A percentile compares a stretch with the other conserved stretches of the same genome.
Conservation (phyloP, 1,140 invertebrate genomes). For the Lasioglossum baleicum region DNA sequence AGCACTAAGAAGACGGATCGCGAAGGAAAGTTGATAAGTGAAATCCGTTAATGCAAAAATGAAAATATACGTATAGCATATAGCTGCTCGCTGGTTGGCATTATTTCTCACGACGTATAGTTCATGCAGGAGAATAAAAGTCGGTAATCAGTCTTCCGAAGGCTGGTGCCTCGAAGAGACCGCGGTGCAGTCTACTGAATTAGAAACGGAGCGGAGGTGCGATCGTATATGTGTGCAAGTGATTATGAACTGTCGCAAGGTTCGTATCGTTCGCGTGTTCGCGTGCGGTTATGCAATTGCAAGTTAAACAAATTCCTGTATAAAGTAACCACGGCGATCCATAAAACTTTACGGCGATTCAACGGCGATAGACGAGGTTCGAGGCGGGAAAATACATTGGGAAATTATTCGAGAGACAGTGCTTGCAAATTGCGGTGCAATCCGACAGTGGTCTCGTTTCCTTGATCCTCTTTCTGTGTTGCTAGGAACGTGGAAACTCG, state of each 20-base stretch:
- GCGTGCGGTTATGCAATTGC: background rate
- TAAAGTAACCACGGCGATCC: background rate
- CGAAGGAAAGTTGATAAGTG: background rate
- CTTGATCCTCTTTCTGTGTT: background rate
- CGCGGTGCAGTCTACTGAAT: slow-evolving; percentile 64
- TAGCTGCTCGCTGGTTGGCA: background rate
- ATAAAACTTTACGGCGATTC: background rate
- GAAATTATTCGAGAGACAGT: too few relatives aligned
- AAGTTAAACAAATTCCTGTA: background rate
- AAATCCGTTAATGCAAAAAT: slow-evolving; percentile 1
- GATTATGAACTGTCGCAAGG: slow-evolving; percentile 41
- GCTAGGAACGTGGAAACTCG: background rate
- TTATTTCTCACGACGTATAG: slow-evolving; percentile 22
- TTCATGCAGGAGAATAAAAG: slow-evolving; percentile 15
- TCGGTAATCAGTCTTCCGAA: slow-evolving; percentile 86
- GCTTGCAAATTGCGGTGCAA: too few relatives aligned
- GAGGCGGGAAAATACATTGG: too few relatives aligned
- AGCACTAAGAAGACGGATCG: too few relatives aligned
- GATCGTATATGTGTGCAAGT: too few relatives aligned
- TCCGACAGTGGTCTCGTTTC: background rate
- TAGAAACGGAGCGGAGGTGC: background rate
- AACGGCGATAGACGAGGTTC: too few relatives aligned
- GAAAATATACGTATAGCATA: background rate
- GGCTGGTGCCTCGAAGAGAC: slow-evolving; percentile 88
- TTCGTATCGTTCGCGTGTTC: background rate